These are phyloP conservation scores for Phymorhynchus buccinoides DNA, from an alignment of 1,140 invertebrate genomes.

Conservation along the genomic window DNA sequence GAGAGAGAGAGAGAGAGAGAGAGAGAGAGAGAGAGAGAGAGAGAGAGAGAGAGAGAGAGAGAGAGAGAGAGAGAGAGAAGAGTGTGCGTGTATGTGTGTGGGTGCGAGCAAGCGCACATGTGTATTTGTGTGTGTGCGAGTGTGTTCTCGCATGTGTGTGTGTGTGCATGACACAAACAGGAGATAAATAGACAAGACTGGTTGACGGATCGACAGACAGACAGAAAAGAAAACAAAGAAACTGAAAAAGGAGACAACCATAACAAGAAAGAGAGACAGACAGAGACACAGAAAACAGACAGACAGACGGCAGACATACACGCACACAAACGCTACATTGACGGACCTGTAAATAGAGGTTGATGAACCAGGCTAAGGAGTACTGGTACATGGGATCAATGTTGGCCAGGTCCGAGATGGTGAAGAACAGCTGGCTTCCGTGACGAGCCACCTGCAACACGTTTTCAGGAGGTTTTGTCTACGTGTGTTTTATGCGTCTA, in stretches of 20 bases:
- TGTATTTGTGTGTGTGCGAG: too few relatives aligned
- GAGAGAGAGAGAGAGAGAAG: too few relatives aligned
- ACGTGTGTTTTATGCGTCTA: too few relatives aligned
- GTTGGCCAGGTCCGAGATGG: conserved; percentile 88
- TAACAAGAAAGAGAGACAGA: not conserved
- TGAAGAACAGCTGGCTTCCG: conserved; percentile 92
- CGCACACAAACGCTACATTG: not conserved
- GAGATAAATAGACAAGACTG: not conserved
- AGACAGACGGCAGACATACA: not conserved
- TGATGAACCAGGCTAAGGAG: conserved; percentile 94
- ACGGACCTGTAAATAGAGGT: conserved; percentile 79
- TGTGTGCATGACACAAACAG: not conserved
- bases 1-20: conserved; percentile 1
- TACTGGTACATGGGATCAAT: conserved; percentile 99
- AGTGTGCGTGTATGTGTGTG: too few relatives aligned
- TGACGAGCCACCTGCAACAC: conserved; percentile 84
- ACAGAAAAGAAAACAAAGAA: not conserved
- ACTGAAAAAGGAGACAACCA: not conserved
- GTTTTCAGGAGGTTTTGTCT: too few relatives aligned
- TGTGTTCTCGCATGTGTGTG: too few relatives aligned
- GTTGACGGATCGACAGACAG: not conserved
- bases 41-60: conserved; percentile 4
- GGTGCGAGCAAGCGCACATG: too few relatives aligned
- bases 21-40: conserved; percentile 10
- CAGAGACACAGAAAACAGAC: not conserved